Conservation (phyloP, 2,888 invertebrate species). For the Limnephilus auricula region DNA sequence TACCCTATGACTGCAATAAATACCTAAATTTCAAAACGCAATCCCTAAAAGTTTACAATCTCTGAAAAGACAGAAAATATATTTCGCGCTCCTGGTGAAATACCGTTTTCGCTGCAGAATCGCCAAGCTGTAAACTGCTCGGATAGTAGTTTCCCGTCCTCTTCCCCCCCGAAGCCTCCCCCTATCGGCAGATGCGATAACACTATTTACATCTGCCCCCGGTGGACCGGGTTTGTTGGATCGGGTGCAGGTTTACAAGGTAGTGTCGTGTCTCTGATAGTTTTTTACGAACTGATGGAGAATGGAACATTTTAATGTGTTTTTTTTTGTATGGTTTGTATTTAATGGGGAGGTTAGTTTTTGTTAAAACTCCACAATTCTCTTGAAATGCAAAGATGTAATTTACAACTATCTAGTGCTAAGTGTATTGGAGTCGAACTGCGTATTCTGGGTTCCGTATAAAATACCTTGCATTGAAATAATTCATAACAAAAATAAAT, state of each 20-base stretch:
- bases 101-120: neutral
- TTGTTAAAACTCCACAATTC: neutral
- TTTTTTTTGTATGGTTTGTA: neutral
- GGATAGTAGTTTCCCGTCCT: neutral
- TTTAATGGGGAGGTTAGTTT: neutral
- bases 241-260: neutral
- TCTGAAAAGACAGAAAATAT: neutral
- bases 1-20: neutral
- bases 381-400: neutral
- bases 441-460: no score
- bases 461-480: no score
- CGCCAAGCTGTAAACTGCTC: neutral
- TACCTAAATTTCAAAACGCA: neutral
- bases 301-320: neutral
- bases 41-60: neutral
- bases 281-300: neutral
- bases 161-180: neutral
- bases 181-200: constrained; percentile 13
- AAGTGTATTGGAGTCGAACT: no score
- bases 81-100: neutral
- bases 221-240: neutral
- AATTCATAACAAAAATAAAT: no score
- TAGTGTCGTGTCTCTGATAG: neutral
- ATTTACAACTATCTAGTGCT: no score
- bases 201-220: constrained; percentile 16